Evolutionary conservation across 2,888 invertebrate genomes (phyloP), one percentile per base, ranked within the genome.

Genomic region (Buathra laborator): DNA sequence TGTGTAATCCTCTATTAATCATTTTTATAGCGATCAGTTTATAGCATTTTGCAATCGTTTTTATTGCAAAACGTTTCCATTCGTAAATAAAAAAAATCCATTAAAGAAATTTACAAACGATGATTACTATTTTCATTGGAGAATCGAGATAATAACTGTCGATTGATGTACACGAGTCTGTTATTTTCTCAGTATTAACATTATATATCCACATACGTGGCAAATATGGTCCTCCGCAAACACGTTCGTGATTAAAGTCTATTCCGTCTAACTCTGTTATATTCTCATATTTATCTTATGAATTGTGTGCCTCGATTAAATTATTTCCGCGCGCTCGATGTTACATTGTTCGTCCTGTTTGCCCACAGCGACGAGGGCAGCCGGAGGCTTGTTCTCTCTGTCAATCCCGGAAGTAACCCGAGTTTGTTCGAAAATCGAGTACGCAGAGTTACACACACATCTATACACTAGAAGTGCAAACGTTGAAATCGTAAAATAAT

Each of bases 281-380:
- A 10, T 24, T 12, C 12, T 12, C 3, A 10, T 56, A 43, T 68
- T 44, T 77, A 56, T 77, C 44, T 59, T 56, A 68, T 68, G n/a
- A 77, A 68, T 68, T 46, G 68, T 68, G 56, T 68, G 44, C 77
- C 43, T 44, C 44, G 32, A 46, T 29, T 10, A 44, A 77, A 53
- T 77, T 59, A 68, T 77, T 67, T 59, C 68, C 44, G 32, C 14
- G n/a, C 44, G 19, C 66, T 12, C 37, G 67, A 24, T 16, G 67
- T 44, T 67, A 44, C 24, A 44, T 14, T 67, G 44, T 44, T 67
- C 19, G 44, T 44, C 59, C 29, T 56, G 59, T 68, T 56, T 77
- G 19, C 62, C 19, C 12, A 10, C 24, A 29, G 68, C 44, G 6
- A 56, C 32, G 43, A 29, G 29, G 48, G 77, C 67, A 53, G 24